Conservation (phyloP, 2,113 vertebrate genomes). For the Perca fluviatilis region DNA sequence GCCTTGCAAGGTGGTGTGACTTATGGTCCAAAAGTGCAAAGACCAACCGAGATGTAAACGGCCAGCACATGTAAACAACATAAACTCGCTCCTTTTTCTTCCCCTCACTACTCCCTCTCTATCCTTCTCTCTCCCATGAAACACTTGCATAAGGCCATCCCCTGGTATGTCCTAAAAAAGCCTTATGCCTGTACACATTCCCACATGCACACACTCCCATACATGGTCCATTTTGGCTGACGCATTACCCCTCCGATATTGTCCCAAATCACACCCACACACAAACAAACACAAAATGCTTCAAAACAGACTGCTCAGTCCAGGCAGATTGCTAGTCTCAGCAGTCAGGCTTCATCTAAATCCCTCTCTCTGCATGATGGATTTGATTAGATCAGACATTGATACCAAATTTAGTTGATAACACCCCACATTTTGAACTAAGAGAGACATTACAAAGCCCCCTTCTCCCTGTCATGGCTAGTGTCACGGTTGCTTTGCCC, state of each 20-base stretch:
- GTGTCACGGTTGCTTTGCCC: conserved; percentile 47
- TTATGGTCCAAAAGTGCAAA: conserved; percentile 8
- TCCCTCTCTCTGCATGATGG: conserved; percentile 55
- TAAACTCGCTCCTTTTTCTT: neutral
- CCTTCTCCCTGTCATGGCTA: conserved; percentile 28
- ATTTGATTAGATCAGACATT: conserved; percentile 64
- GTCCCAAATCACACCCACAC: conserved; percentile 48
- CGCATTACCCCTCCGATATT: conserved; percentile 24
- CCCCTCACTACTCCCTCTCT: too few relatives aligned
- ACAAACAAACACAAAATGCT: conserved; percentile 41
- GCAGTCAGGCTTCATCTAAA: conserved; percentile 59
- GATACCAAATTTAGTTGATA: conserved; percentile 61
- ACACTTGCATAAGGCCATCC: conserved; percentile 4
- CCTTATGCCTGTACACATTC: neutral
- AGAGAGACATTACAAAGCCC: conserved; percentile 39
- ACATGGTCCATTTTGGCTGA: conserved; percentile 21
- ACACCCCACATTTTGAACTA: conserved; percentile 35
- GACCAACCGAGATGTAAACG: neutral
- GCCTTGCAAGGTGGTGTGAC: neutral
- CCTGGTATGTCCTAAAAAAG: neutral
- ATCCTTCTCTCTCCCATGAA: neutral
- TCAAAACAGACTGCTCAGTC: conserved; percentile 37
- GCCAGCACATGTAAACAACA: neutral
- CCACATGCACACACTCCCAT: neutral
- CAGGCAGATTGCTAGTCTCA: conserved; percentile 31